Base-by-base conservation (phyloP, 37 sponge, comb jelly and placozoan species). In the Cliona cf. orientalis region DNA sequence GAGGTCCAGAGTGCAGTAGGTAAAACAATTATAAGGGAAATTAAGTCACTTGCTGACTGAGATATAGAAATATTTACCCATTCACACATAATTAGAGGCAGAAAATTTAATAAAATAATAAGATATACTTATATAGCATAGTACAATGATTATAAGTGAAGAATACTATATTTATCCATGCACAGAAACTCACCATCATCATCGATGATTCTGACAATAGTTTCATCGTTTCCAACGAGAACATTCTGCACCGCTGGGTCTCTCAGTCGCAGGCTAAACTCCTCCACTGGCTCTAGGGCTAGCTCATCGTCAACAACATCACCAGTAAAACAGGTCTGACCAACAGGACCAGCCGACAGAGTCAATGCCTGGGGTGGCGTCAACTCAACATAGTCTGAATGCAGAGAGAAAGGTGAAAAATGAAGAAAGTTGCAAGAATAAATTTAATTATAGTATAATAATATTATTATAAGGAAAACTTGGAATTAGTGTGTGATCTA, bases 171-270 rank as follows among this genome's bases (percentile, higher is more conserved):
- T 49, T 22, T 26, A 61, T 35, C 41, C 7, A 5, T 67, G 72
- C 45, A 40, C n/a, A n/a, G 38, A 11, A 4, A 65, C 66, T 43
- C 25, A 80, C 80, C 80, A 53, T 68, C 68, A 80, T 80, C 58
- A 55, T 80, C 80, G 31, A 66, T 46, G 80, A 80, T 80, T 2
- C 36, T 34, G 25, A 80, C 49, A 53, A 42, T 46, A 3, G 57
- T 80, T 56, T 3, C 22, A 32, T 31, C 58, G 23, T 35, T 37
- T 17, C 64, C 63, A 2, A 60, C 4, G 28, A 31, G 1, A 1
- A 76, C 77, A 25, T 44, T 44, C 7, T 9, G 4, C 64, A 58
- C 12, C 22, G 22, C 2, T 2, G 77, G 77, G 6, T 38, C 42
- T 1, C 25, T 2, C 9, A 76, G 12, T 9, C 21, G 4, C 26